These are phyloP conservation scores for Aphidius ervi DNA, from an alignment of 1,140 invertebrate species.

Conservation along the genomic window DNA sequence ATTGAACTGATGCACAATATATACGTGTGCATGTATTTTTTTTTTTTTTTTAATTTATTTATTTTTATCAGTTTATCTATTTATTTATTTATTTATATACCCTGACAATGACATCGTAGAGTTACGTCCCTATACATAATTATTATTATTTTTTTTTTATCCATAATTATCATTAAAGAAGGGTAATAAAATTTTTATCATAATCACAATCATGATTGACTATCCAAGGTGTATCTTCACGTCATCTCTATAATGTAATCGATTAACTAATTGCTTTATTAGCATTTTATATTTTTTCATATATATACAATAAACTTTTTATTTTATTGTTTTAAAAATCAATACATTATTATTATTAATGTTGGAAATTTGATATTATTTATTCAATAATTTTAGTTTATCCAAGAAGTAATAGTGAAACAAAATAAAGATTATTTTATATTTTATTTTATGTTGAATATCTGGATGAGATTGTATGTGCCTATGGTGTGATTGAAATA, in stretches of 20 bases:
- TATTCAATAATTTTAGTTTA: too few species aligned
- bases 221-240: slow-evolving; percentile 25
- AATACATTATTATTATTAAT: not conserved
- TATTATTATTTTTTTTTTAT: slow-evolving; percentile 15
- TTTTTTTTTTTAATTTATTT: not conserved
- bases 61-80: too few species aligned
- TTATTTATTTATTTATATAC: slow-evolving; percentile 10
- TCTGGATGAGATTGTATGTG: too few species aligned
- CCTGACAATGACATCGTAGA: slow-evolving; percentile 5
- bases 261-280: slow-evolving; percentile 28
- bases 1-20: too few species aligned
- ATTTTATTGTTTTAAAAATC: not conserved
- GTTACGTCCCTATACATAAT: slow-evolving; percentile 8
- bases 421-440: too few species aligned
- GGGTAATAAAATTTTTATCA: slow-evolving; percentile 26
- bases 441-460: too few species aligned
- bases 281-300: slow-evolving; percentile 10
- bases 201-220: slow-evolving; percentile 22
- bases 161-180: slow-evolving; percentile 20
- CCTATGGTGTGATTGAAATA: too few species aligned
- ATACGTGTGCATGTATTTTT: not conserved
- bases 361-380: too few species aligned
- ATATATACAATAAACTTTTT: slow-evolving; percentile 6
- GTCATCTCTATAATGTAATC: slow-evolving; percentile 14
- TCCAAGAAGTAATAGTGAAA: too few species aligned